Evolutionary conservation across 2,888 invertebrate genomes (phyloP).

Genomic region (Oscheius sp.): DNA sequence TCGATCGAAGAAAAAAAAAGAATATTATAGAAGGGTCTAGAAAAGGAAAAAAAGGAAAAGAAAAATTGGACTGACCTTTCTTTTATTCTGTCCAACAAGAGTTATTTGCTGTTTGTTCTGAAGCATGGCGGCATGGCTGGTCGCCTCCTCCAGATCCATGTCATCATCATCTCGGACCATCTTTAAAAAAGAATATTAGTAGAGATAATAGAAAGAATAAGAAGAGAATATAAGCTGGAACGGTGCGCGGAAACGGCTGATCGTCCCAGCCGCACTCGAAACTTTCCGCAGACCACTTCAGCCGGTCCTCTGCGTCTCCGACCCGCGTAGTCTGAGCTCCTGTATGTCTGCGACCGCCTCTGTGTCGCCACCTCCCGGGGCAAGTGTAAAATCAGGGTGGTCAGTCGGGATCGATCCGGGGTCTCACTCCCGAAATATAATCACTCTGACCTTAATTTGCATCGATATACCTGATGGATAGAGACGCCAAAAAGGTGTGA

Average conservation of each 20-base stretch:
- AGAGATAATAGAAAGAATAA: not conserved
- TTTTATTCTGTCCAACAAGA: conserved; percentile 53
- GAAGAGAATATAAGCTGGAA: conserved; percentile 1
- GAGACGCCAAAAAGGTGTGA: not conserved
- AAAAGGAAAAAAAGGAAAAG: not conserved
- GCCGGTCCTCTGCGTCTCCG: conserved; percentile 17
- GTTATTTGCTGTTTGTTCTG: conserved; percentile 57
- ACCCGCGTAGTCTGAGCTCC: too few relatives aligned
- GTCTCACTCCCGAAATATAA: conserved; percentile 21
- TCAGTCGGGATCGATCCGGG: conserved; percentile 22
- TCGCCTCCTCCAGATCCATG: conserved; percentile 47
- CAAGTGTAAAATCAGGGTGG: conserved; percentile 33
- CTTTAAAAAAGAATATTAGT: not conserved
- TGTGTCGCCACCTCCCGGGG: not conserved
- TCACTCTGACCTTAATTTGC: conserved; percentile 32
- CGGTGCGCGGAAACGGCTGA: conserved; percentile 17
- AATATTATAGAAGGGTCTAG: not conserved
- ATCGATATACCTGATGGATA: not conserved
- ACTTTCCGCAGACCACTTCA: conserved; percentile 34
- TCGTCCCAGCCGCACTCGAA: conserved; percentile 31
- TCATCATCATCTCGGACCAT: conserved; percentile 35
- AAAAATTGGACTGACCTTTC: conserved; percentile 48
- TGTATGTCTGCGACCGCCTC: not conserved
- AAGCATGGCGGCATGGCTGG: conserved; percentile 38
- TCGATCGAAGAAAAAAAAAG: too few relatives aligned